Conservation (phyloP, 2,888 invertebrate species). For the Hypolimnas misippus region DNA sequence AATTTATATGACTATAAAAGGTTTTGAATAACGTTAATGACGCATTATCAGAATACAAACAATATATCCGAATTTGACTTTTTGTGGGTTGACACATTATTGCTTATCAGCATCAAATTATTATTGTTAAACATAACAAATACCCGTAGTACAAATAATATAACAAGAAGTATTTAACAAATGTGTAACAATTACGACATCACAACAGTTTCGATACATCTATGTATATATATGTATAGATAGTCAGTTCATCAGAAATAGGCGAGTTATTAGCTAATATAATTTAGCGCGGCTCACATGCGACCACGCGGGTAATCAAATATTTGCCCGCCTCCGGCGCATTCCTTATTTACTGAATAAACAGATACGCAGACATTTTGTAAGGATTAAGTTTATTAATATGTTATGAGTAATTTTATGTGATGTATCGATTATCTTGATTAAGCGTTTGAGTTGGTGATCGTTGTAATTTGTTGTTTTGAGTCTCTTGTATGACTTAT, state of each 20-base stretch:
- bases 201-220: not conserved
- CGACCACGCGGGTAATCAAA: constrained; percentile 47
- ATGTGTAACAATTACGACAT: not conserved
- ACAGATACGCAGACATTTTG: constrained; percentile 34
- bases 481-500: no score
- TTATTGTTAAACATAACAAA: no score
- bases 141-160: no score
- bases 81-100: no score
- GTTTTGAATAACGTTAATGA: no score
- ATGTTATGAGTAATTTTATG: constrained; percentile 6
- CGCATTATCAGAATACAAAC: no score
- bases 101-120: no score
- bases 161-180: no score
- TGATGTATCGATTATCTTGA: not conserved
- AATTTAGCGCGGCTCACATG: constrained; percentile 45
- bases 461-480: no score
- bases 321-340: constrained; percentile 45
- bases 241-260: constrained; percentile 32
- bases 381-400: constrained; percentile 28
- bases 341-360: constrained; percentile 37
- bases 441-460: not conserved
- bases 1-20: no score
- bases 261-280: constrained; percentile 45
- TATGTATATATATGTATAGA: constrained; percentile 5
- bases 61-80: no score